Evolutionary conservation across 2,888 invertebrate species (phyloP).

Genomic region (Mystacides longicornis): DNA sequence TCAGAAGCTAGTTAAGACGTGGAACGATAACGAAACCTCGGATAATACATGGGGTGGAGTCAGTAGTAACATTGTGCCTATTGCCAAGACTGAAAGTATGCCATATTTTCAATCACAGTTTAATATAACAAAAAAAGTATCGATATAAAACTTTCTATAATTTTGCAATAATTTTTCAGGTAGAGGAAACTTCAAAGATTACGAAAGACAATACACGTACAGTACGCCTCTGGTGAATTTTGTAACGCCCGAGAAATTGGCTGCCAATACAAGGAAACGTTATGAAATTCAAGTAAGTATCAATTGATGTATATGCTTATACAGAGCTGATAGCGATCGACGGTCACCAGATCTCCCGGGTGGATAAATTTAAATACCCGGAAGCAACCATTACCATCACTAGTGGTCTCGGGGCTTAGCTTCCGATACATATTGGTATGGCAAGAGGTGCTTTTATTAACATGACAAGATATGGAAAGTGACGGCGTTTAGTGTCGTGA

Average conservation of each 20-base stretch:
- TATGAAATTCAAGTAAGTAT: conserved; percentile 60
- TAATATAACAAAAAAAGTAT: not conserved
- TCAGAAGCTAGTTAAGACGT: conserved; percentile 52
- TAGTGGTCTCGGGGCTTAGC: too few species aligned
- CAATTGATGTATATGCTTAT: too few species aligned
- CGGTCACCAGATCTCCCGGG: too few species aligned
- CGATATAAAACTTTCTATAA: not conserved
- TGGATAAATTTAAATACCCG: too few species aligned
- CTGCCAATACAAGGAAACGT: conserved; percentile 55
- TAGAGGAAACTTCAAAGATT: conserved; percentile 19
- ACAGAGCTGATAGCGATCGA: too few species aligned
- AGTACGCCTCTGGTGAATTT: conserved; percentile 55
- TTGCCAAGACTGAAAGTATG: conserved; percentile 31
- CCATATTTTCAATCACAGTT: conserved; percentile 15
- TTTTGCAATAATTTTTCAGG: conserved; percentile 11
- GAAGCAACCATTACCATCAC: too few species aligned
- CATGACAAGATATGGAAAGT: too few species aligned
- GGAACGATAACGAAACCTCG: conserved; percentile 22
- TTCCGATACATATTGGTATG: too few species aligned
- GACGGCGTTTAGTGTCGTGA: too few species aligned
- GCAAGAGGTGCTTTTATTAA: too few species aligned
- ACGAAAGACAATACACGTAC: conserved; percentile 26
- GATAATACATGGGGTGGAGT: conserved; percentile 10
- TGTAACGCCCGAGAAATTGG: conserved; percentile 58
- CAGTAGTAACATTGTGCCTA: conserved; percentile 35